These are phyloP conservation scores for Cynopterus brachyotis DNA, from an alignment of 2,113 vertebrate genomes.

Conservation along the genomic window DNA sequence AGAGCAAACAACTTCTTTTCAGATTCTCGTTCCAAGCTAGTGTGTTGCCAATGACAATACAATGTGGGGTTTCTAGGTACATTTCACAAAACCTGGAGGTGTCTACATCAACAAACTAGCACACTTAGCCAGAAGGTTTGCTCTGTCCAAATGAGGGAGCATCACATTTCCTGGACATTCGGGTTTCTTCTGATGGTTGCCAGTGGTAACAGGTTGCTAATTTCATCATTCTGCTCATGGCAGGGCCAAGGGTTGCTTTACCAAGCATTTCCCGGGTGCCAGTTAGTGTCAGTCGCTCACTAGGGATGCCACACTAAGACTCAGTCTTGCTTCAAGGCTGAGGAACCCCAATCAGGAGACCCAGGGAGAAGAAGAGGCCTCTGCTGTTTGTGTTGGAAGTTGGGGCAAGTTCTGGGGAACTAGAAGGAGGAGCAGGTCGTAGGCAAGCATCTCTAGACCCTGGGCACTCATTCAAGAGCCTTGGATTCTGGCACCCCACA, in stretches of 20 bases:
- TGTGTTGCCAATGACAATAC: background rate
- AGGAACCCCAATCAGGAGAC: background rate
- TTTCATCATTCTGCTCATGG: background rate
- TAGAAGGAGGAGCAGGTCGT: background rate
- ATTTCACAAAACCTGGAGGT: background rate
- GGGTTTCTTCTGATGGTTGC: background rate
- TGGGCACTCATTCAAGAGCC: background rate
- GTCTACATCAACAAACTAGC: background rate
- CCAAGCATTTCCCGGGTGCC: background rate
- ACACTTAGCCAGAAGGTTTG: background rate
- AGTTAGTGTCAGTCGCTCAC: background rate
- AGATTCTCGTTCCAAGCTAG: background rate
- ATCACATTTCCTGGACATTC: background rate
- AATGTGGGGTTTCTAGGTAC: background rate
- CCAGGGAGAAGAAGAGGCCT: background rate
- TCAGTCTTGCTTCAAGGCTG: accelerated
- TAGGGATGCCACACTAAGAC: background rate
- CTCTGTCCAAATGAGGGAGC: background rate
- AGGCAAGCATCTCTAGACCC: background rate
- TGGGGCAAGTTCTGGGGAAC: background rate
- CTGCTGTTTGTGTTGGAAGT: background rate
- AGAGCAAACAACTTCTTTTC: background rate
- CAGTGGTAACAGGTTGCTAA: background rate
- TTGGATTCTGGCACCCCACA: background rate
- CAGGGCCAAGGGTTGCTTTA: background rate